Evolutionary conservation across 35 echinoderm and acorn worm species (phyloP).

Genomic region (Diadema setosum): DNA sequence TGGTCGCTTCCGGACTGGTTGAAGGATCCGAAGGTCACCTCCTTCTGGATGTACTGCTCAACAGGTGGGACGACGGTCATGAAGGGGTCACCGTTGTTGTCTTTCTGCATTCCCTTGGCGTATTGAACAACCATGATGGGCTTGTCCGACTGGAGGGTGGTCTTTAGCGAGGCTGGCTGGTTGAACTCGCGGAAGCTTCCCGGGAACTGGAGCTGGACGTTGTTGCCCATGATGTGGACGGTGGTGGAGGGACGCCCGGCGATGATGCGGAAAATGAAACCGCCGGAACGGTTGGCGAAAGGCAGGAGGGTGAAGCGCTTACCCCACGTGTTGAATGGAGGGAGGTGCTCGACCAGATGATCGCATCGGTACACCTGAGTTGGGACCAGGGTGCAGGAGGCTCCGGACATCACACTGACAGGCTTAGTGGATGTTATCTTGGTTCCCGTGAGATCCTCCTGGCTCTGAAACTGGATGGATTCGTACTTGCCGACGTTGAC

Average conservation of each 20-base stretch:
- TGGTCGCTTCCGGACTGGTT: conserved; percentile 24
- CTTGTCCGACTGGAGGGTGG: conserved; percentile 49
- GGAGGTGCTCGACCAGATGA: conserved; percentile 86
- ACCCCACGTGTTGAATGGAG: conserved; percentile 82
- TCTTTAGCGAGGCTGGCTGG: conserved; percentile 39
- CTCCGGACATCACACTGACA: conserved; percentile 63
- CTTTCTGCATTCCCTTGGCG: conserved; percentile 73
- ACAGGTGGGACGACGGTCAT: conserved; percentile 75
- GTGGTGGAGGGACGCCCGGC: conserved; percentile 57
- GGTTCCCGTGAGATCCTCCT: conserved; percentile 71
- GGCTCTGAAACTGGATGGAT: conserved; percentile 79
- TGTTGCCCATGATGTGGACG: conserved; percentile 60
- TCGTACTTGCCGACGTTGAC: conserved; percentile 47
- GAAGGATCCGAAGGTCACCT: conserved; percentile 80
- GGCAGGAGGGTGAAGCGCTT: conserved; percentile 80
- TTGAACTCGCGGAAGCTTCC: conserved; percentile 83
- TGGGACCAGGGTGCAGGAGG: conserved; percentile 75
- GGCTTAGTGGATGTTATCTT: conserved; percentile 58
- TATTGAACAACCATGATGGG: conserved; percentile 81
- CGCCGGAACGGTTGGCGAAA: conserved; percentile 61
- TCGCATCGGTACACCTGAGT: conserved; percentile 64
- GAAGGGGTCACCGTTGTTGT: conserved; percentile 75
- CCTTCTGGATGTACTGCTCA: conserved; percentile 79
- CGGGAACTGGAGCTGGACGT: conserved; percentile 18
- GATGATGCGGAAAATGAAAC: conserved; percentile 79